Conservation (phyloP, 2,797 vertebrate genomes). For the Megalops cyprinoides region DNA sequence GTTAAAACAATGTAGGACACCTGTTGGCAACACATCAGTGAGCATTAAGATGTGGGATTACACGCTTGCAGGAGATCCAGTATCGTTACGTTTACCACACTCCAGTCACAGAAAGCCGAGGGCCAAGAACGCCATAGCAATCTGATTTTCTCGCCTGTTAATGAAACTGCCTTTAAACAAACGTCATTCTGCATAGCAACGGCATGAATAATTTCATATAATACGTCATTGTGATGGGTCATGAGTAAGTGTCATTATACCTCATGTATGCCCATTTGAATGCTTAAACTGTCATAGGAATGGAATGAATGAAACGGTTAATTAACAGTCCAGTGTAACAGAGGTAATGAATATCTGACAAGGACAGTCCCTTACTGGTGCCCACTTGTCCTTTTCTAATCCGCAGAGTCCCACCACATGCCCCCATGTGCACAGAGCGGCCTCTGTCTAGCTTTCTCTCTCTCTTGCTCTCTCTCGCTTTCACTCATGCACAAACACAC, state of each 20-base stretch:
- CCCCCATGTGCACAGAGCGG: not conserved
- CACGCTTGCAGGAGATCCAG: not conserved
- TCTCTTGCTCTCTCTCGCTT: not conserved
- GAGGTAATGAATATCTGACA: not conserved
- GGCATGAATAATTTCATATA: not conserved
- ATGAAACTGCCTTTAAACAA: not conserved
- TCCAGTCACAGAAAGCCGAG: slow-evolving; percentile 7
- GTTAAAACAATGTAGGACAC: not conserved
- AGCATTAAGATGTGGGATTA: not conserved
- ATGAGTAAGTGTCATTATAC: not conserved
- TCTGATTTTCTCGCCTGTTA: not conserved
- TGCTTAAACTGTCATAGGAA: not conserved
- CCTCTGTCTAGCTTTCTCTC: not conserved
- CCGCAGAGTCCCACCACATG: not conserved
- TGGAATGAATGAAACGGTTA: not conserved
- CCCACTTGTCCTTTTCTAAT: not conserved
- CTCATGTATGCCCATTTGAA: not conserved
- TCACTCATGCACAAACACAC: not conserved
- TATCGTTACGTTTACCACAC: not conserved
- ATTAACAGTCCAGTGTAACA: not conserved
- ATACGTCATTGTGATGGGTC: not conserved
- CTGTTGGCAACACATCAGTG: slow-evolving; percentile 11
- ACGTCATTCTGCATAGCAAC: not conserved
- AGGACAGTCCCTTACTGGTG: not conserved
- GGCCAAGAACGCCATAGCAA: not conserved